Evolutionary conservation across 92 coral and sea anemone species (phyloP).

Genomic region (Epizoanthus rinbou): DNA sequence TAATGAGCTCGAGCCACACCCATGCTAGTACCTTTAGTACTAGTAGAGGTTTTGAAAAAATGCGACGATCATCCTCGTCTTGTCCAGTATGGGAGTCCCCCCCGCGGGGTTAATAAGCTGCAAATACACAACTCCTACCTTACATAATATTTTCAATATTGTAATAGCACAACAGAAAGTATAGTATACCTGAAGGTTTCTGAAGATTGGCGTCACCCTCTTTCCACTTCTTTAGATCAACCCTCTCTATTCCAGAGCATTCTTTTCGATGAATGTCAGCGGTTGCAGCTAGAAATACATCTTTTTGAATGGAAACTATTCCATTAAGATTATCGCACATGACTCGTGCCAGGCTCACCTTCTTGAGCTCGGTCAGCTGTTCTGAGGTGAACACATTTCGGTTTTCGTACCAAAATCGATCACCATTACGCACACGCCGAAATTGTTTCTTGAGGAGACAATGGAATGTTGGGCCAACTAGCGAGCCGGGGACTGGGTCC

Average conservation of each 20-base stretch:
- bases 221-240: constrained; percentile 80
- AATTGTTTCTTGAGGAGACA: constrained; percentile 88
- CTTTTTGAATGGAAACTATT: constrained; percentile 84
- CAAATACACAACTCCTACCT: too few relatives aligned
- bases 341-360: constrained; percentile 81
- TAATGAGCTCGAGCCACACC: too few relatives aligned
- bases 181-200: constrained; percentile 37
- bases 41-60: too few relatives aligned
- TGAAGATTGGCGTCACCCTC: constrained; percentile 49
- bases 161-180: too few relatives aligned
- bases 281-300: constrained; percentile 82
- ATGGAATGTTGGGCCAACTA: constrained; percentile 93
- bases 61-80: too few relatives aligned
- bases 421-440: constrained; percentile 89
- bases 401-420: constrained; percentile 96
- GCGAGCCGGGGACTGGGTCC: constrained; percentile 81
- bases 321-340: constrained; percentile 89
- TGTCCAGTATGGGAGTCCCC: too few relatives aligned
- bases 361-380: constrained; percentile 81
- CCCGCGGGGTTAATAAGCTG: too few relatives aligned
- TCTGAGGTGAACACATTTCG: constrained; percentile 69
- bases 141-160: too few relatives aligned
- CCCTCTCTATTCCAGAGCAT: constrained; percentile 68
- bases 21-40: too few relatives aligned
- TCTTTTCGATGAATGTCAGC: constrained; percentile 71